Evolutionary conservation across 2,113 vertebrate species (phyloP).

Genomic region (Sphyrna mokarran): DNA sequence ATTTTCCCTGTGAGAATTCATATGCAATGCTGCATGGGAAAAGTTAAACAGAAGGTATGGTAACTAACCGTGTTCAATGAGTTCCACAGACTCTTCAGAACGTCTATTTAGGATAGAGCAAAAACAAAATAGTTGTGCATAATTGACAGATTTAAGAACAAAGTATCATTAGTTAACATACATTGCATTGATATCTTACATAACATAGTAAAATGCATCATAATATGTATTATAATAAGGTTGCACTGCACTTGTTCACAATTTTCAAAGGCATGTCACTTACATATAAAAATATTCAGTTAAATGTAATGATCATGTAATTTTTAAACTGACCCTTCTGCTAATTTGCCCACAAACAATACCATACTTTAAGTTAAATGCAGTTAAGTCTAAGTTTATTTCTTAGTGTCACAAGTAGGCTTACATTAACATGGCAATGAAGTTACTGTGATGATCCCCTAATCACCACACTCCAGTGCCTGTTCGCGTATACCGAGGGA

Average conservation of each 20-base stretch:
- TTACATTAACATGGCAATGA: too few species aligned
- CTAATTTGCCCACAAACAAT: not conserved
- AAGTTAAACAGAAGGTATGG: not conserved
- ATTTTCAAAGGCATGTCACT: not conserved
- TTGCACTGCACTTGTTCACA: not conserved
- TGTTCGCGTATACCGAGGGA: too few species aligned
- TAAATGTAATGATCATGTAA: not conserved
- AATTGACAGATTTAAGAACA: not conserved
- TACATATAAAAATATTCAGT: not conserved
- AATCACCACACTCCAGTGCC: too few species aligned
- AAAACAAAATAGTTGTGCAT: not conserved
- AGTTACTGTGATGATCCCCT: too few species aligned
- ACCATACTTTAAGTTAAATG: not conserved
- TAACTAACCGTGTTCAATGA: constrained; percentile 67
- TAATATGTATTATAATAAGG: not conserved
- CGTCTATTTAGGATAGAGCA: constrained; percentile 47
- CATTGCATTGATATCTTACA: not conserved
- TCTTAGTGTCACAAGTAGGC: too few species aligned
- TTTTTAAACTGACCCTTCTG: not conserved
- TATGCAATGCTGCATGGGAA: not conserved
- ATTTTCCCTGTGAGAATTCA: not conserved
- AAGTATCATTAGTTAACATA: not conserved
- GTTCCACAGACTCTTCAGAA: constrained; percentile 59
- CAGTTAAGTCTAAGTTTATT: too few species aligned
- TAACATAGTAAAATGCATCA: too few species aligned